Base-by-base conservation (phyloP, 2,888 invertebrate genomes). In the Cyclophora albipunctata region DNA sequence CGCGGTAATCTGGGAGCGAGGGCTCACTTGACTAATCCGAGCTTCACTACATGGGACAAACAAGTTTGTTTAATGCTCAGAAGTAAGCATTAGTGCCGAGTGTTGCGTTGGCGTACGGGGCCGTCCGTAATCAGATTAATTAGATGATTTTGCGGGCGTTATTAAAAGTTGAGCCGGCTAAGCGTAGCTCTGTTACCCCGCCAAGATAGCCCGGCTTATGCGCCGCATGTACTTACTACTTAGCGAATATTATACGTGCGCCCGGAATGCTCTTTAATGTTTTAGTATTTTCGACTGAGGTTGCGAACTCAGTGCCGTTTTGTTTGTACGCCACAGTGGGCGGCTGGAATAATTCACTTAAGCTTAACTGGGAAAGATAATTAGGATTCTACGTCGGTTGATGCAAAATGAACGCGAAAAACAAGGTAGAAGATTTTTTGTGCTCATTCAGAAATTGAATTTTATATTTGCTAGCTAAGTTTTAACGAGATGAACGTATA, bases 341-440 rank as follows among this genome's bases (percentile, higher is more conserved):
- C 82, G 81, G 76, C 83, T 73, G 76, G 78, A 86, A 86, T 88
- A 88, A 88, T 88, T 88, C 86, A 87, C 84, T 86, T 86, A 86
- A 86, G 85, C 85, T 88, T 86, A 86, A 88, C 87, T 83, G 84
- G 84, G 78, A 85, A 86, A 86, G 87, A 88, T 87, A 87, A 88
- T 88, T 88, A 86, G 87, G 86, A 87, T 86, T 85, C 85, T 84
- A 84, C 86, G 82, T 78, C 72, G 79, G 83, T 82, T 84, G 84
- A 85, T 86, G 87, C 85, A 86, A 85, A 87, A 87, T 81, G 85
- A 86, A 86, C 78, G 80, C 83, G 78, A 84, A 84, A 85, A 87
- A 84, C 80, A 81, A 78, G 81, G 75, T 78, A 65, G 79, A 78
- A 78, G 84, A 85, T 82, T 85, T 84, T 86, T 86, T 82, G 77